phyloP scores from a whole-genome alignment of 2,113 vertebrate genomes.

The Glaucomys volans region DNA sequence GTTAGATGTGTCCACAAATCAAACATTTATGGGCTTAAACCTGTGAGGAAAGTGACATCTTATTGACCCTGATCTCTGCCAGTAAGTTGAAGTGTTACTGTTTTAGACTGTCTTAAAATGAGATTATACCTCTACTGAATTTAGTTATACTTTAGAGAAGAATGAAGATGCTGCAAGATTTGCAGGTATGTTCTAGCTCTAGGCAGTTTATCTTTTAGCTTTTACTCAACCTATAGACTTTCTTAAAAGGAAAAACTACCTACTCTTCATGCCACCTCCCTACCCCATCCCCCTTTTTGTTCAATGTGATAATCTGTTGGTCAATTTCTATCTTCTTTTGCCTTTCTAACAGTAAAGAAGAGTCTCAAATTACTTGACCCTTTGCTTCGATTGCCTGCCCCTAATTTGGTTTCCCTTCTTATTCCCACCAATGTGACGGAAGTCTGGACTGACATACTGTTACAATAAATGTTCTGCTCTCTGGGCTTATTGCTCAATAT shows the following conservation, averaged over 20 bases:
- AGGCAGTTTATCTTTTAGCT: conserved; percentile 14
- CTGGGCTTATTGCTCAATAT: conserved; percentile 25
- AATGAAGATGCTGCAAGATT: conserved; percentile 39
- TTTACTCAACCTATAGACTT: conserved; percentile 54
- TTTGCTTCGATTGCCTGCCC: conserved; percentile 64
- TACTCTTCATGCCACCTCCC: not conserved
- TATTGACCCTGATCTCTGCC: conserved; percentile 49
- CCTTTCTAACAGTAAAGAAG: conserved; percentile 65
- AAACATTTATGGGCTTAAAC: conserved; percentile 31
- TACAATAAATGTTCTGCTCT: not conserved
- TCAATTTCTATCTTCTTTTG: conserved; percentile 75
- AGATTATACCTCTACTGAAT: conserved; percentile 40
- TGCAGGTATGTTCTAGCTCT: conserved; percentile 31
- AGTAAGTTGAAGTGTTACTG: conserved; percentile 65
- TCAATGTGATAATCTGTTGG: conserved; percentile 65
- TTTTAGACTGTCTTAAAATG: conserved; percentile 64
- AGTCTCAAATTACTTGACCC: conserved; percentile 73
- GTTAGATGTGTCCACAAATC: conserved; percentile 44
- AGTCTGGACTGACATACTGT: conserved; percentile 25
- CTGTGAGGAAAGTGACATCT: conserved; percentile 51
- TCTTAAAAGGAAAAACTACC: conserved; percentile 59
- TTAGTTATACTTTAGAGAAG: conserved; percentile 47
- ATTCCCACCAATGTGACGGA: conserved; percentile 48
- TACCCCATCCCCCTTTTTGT: not conserved
- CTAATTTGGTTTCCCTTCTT: conserved; percentile 68